Conservation (phyloP, 35 echinoderm and acorn worm genomes). For the Chiridota heheva region DNA sequence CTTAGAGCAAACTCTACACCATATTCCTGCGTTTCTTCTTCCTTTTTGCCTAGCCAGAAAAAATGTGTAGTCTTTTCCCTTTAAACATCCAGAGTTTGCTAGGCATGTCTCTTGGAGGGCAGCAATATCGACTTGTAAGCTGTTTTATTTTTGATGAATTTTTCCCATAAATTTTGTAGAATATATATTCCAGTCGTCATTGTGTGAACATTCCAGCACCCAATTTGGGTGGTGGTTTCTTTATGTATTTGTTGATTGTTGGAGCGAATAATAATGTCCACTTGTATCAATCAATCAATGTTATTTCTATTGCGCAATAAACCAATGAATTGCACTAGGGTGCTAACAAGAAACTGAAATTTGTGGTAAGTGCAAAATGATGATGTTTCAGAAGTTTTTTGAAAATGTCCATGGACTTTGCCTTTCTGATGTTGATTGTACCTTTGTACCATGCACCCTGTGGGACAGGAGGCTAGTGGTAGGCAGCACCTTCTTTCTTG, state of each 20-base stretch:
- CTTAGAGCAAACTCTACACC: conserved; percentile 24
- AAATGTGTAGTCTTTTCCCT: conserved; percentile 29
- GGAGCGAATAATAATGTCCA: too few relatives aligned
- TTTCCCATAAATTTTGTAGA: background rate
- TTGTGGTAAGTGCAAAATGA: too few relatives aligned
- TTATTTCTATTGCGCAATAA: too few relatives aligned
- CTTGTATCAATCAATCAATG: too few relatives aligned
- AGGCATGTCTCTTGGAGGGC: conserved; percentile 35
- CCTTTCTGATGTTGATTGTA: too few relatives aligned
- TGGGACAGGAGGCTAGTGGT: background rate
- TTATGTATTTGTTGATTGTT: background rate
- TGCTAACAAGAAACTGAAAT: too few relatives aligned
- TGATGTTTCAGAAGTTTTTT: too few relatives aligned
- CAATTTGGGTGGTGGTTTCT: background rate
- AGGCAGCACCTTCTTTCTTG: background rate
- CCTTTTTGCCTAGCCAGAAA: conserved; percentile 22
- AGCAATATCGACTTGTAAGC: conserved; percentile 33
- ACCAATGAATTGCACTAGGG: too few relatives aligned
- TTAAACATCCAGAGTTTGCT: background rate
- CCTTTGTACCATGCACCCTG: background rate
- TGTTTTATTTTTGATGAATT: background rate
- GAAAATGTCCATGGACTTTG: too few relatives aligned
- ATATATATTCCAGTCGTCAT: background rate
- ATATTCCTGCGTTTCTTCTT: background rate
- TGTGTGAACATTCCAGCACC: background rate